Base-by-base conservation (phyloP, 2,888 invertebrate genomes). In the Napeogenes inachia region DNA sequence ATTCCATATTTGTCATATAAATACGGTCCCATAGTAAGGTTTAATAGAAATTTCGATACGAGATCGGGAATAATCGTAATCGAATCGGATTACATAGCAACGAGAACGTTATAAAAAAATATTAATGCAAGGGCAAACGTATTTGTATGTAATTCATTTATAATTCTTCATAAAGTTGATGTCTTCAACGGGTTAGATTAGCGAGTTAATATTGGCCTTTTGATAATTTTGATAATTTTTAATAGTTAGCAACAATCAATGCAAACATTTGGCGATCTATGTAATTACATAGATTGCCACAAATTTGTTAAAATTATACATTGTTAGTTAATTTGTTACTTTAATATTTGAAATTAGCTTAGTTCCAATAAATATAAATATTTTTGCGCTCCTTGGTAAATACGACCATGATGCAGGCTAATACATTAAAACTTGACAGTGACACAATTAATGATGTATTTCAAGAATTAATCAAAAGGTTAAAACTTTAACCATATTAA, bases 371-470 rank as follows among this genome's bases (percentile, higher is more conserved):
- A 42, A 3, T 8, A 10, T 4, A 10, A 10, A 42, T 8, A 8
- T 3, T 42, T 4, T 30, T 57, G 67, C 91, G 96, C 55, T 92
- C 93, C 6, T 94, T 93, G 70, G 95, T 95, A 0, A 95, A 95
- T 75, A 94, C 94, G 68, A 92, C 94, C 8, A 92, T 96, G 92
- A 84, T 96, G 73, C 93, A 94, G 74, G 94, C 95, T 0, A 92
- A 93, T 71, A 93, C 93, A 0, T 94, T 95, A 0, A 92, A 92
- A 72, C 91, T 93, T 71, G 96, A 95, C 74, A 84, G 92, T 3
- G 82, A 87, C 4, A 90, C 91, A 4, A 93, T 95, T 57, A 93
- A 94, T 73, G 91, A 92, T 66, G 94, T 95, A 0, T 94, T 94
- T 0, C 76, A 87, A 50, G 93, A 94, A 63, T 94, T 95, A 80